A percentile compares a stretch with the other conserved stretches of the same genome.
phyloP scores from a whole-genome alignment of 2,113 vertebrate genomes.

The Amblyopsis rosae region DNA sequence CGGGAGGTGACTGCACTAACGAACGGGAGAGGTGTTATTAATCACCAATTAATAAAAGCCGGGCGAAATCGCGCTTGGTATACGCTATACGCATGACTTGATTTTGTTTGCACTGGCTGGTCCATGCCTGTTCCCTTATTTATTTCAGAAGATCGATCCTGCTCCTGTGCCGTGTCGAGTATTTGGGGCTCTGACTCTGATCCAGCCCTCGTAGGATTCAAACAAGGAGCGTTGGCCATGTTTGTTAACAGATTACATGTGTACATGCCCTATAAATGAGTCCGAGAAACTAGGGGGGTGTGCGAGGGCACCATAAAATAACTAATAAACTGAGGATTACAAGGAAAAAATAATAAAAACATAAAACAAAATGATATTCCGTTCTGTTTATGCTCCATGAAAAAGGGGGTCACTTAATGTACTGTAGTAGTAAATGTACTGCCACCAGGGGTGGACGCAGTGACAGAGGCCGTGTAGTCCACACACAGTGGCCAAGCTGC shows the following conservation, averaged over 20 bases:
- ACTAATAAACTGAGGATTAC: constrained; percentile 54
- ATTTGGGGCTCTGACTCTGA: constrained; percentile 64
- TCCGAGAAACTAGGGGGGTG: constrained; percentile 41
- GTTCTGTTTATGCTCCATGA: constrained; percentile 33
- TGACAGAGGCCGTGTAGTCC: constrained; percentile 65
- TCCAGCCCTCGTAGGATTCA: constrained; percentile 60
- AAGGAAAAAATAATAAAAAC: constrained; percentile 38
- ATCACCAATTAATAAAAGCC: constrained; percentile 93
- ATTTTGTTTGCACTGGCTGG: constrained; percentile 67
- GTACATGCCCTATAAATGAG: constrained; percentile 66
- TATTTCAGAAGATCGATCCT: constrained; percentile 72
- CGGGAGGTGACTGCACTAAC: constrained; percentile 93
- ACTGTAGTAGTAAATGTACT: constrained; percentile 51
- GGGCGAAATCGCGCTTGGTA: constrained; percentile 70
- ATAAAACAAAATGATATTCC: constrained; percentile 18
- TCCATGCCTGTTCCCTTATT: constrained; percentile 64
- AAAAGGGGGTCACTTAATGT: constrained; percentile 47
- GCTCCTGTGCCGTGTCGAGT: constrained; percentile 58
- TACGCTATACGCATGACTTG: constrained; percentile 63
- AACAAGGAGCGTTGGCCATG: constrained; percentile 78
- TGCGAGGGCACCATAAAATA: constrained; percentile 48
- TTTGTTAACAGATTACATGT: constrained; percentile 82
- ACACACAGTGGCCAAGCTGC: constrained; percentile 57
- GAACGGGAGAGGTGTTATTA: constrained; percentile 94
- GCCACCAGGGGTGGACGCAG: constrained; percentile 74